A percentile compares a stretch with the other conserved stretches of the same genome.
Evolutionary conservation across 1,140 invertebrate genomes (phyloP).

Genomic region (Microplitis demolitor): DNA sequence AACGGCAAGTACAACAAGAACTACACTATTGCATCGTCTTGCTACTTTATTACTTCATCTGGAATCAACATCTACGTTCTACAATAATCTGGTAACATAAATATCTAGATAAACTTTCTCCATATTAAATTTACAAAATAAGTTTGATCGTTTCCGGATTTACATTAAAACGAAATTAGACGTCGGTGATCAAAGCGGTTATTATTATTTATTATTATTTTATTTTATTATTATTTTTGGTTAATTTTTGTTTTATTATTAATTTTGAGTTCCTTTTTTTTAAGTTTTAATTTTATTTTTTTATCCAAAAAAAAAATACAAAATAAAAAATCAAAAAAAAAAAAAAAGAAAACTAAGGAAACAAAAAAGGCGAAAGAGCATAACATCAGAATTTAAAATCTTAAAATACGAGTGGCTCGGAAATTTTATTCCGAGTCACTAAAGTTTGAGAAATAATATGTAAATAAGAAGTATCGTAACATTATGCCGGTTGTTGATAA

Average conservation of each 20-base stretch:
- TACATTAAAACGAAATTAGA: too few species aligned
- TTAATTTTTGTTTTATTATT: conserved; percentile 25
- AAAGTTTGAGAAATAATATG: neutral
- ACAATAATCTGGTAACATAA: neutral
- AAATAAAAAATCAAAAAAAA: conserved; percentile 20
- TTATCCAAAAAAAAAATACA: conserved; percentile 28
- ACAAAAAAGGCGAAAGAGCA: neutral
- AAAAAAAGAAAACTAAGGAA: neutral
- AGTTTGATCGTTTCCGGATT: too few species aligned
- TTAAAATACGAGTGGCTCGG: neutral
- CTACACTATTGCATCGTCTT: neutral
- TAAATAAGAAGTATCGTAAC: conserved; percentile 22
- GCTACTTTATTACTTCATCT: neutral
- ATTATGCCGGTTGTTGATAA: conserved; percentile 44
- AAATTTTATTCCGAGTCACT: too few species aligned
- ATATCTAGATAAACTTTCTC: neutral
- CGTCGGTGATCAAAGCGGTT: neutral
- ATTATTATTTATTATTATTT: conserved; percentile 5
- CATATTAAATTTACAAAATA: neutral
- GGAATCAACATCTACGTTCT: neutral
- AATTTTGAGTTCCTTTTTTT: neutral
- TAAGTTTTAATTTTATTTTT: conserved; percentile 19
- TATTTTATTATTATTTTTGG: conserved; percentile 5
- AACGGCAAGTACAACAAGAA: too few species aligned
- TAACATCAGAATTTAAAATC: neutral